phyloP scores from a whole-genome alignment of 2,888 invertebrate species.

The Pachliopta kotzebuea region DNA sequence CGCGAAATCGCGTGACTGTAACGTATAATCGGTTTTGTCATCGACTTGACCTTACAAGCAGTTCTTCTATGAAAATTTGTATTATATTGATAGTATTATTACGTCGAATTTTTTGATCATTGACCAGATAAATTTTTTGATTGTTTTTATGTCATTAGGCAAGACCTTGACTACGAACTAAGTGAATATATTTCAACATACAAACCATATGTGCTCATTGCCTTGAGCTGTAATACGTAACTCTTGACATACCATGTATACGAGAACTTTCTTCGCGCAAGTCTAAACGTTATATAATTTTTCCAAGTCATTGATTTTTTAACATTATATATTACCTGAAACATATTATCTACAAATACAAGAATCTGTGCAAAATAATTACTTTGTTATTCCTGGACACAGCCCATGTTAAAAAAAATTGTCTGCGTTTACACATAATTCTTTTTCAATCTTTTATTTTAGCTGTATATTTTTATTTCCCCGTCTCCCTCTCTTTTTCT shows the following conservation, averaged over 20 bases:
- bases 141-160: too few species aligned
- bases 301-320: too few species aligned
- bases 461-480: not conserved
- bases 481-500: too few species aligned
- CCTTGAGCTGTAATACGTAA: too few species aligned
- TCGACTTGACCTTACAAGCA: slow-evolving; percentile 9
- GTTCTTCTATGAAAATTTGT: slow-evolving; percentile 13
- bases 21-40: slow-evolving; percentile 15
- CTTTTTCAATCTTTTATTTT: not conserved
- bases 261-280: too few species aligned
- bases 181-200: too few species aligned
- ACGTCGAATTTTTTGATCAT: not conserved
- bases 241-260: too few species aligned
- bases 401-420: not conserved
- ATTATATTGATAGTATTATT: not conserved
- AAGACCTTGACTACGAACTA: too few species aligned
- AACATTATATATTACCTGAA: too few species aligned
- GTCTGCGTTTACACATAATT: not conserved
- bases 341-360: not conserved
- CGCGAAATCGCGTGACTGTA: slow-evolving; percentile 18
- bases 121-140: not conserved
- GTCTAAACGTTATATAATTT: too few species aligned
- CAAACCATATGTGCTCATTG: too few species aligned
- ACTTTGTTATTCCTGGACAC: not conserved
- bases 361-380: not conserved